A percentile compares a stretch with the other conserved stretches of the same genome.
Conservation (phyloP, 2,797 vertebrate species). For the Artibeus lituratus region DNA sequence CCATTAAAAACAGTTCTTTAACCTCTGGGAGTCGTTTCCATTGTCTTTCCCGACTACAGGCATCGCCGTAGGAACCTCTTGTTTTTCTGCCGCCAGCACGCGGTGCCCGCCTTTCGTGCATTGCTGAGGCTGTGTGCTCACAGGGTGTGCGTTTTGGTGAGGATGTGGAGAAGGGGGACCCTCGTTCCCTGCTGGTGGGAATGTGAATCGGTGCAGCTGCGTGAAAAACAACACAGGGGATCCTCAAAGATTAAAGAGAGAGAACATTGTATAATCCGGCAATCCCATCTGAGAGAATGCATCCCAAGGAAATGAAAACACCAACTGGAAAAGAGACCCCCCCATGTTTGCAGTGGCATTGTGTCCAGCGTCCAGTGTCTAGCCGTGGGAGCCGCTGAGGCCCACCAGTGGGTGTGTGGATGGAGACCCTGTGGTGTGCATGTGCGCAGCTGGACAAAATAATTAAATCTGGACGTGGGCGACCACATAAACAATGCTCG, state of each 20-base stretch:
- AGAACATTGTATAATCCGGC: neutral
- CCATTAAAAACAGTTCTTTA: neutral
- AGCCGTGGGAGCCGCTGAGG: neutral
- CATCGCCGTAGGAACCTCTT: neutral
- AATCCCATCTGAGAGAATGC: accelerated
- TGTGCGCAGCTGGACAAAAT: accelerated
- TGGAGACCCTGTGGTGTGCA: too few species aligned
- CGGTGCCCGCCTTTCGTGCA: accelerated
- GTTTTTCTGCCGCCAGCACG: neutral
- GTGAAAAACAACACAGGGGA: too few species aligned
- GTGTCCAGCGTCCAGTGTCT: accelerated
- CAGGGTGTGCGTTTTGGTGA: neutral
- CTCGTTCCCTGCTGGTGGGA: neutral
- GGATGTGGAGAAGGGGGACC: neutral
- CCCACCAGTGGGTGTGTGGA: neutral
- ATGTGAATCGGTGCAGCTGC: neutral
- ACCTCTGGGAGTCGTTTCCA: neutral
- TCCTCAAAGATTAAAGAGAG: neutral
- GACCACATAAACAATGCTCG: neutral
- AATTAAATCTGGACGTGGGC: neutral
- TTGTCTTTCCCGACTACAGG: neutral
- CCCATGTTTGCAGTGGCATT: neutral
- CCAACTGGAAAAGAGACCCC: neutral
- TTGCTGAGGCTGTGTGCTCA: neutral
- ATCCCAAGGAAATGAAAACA: neutral